A percentile compares a stretch with the other conserved stretches of the same genome.
Evolutionary conservation across 2,888 invertebrate genomes (phyloP).

Genomic region (Ochropleura plecta): DNA sequence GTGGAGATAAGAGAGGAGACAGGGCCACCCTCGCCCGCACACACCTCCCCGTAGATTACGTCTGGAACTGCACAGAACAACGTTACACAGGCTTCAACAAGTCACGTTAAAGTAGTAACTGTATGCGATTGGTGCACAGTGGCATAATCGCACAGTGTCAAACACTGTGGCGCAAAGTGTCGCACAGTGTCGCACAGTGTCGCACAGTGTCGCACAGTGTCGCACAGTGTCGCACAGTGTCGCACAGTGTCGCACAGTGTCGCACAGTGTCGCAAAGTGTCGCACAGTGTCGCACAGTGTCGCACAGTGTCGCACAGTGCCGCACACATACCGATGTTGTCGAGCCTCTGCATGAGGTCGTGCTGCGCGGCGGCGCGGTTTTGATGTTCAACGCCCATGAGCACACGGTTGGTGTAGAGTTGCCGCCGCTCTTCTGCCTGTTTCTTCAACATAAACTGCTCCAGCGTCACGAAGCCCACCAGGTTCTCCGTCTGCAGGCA

Average conservation of each 20-base stretch:
- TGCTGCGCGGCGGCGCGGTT: conserved; percentile 67
- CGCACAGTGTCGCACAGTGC: too few relatives aligned
- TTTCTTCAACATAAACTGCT: conserved; percentile 94
- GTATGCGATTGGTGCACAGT: too few relatives aligned
- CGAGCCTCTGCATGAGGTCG: conserved; percentile 66
- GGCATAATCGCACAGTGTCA: too few relatives aligned
- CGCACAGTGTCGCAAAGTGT: not conserved
- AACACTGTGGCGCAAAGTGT: too few relatives aligned
- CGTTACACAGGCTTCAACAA: not conserved
- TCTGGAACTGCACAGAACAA: conserved; percentile 81
- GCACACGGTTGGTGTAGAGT: conserved; percentile 90
- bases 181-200: too few relatives aligned
- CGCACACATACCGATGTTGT: conserved; percentile 71
- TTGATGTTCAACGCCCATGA: conserved; percentile 81
- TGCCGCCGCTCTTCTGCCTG: conserved; percentile 92
- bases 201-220: too few relatives aligned
- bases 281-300: too few relatives aligned
- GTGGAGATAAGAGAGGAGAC: conserved; percentile 17
- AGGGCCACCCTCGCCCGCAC: conserved; percentile 47
- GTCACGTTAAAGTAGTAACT: not conserved
- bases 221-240: too few relatives aligned
- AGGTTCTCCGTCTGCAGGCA: conserved; percentile 87
- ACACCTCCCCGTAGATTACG: conserved; percentile 89
- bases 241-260: too few relatives aligned
- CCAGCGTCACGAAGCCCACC: conserved; percentile 93